These are phyloP conservation scores for Ptychoptera contaminata DNA, from an alignment of 2,888 invertebrate species.

Conservation along the genomic window DNA sequence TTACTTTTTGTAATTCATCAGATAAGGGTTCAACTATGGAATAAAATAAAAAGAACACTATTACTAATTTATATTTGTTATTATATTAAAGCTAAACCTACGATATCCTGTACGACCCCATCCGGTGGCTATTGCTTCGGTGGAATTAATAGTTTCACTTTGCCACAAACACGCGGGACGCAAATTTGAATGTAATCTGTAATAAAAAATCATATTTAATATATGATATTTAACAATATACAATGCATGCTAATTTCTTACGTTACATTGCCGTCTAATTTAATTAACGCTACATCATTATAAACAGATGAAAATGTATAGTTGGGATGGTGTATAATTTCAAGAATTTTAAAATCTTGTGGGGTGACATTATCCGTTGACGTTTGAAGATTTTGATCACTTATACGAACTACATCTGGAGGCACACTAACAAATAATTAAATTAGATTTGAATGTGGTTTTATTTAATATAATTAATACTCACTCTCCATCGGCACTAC, in stretches of 20 bases:
- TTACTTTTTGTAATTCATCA: constrained; percentile 1
- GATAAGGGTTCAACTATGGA: not conserved
- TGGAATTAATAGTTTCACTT: constrained; percentile 21
- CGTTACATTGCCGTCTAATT: constrained; percentile 4
- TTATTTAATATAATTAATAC: too few relatives aligned
- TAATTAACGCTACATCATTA: constrained; percentile 7
- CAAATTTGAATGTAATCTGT: constrained; percentile 23
- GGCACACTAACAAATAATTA: constrained; percentile 7
- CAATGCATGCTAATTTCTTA: constrained; percentile 7
- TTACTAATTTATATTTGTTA: too few relatives aligned
- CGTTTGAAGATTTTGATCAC: constrained; percentile 17
- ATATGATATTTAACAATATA: constrained; percentile 18
- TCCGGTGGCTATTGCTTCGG: constrained; percentile 40
- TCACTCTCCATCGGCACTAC: constrained; percentile 20
- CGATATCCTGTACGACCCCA: constrained; percentile 39
- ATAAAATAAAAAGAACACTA: too few relatives aligned
- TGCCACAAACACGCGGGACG: constrained; percentile 44
- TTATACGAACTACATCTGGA: constrained; percentile 14
- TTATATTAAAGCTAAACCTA: too few relatives aligned
- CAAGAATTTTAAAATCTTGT: constrained; percentile 6
- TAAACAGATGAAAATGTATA: constrained; percentile 1
- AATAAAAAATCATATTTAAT: not conserved
- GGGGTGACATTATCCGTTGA: constrained; percentile 4
- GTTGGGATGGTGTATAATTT: constrained; percentile 3
- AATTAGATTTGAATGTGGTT: not conserved